Base-by-base conservation (phyloP, 2,888 invertebrate genomes). In the Physocephala rufipes region DNA sequence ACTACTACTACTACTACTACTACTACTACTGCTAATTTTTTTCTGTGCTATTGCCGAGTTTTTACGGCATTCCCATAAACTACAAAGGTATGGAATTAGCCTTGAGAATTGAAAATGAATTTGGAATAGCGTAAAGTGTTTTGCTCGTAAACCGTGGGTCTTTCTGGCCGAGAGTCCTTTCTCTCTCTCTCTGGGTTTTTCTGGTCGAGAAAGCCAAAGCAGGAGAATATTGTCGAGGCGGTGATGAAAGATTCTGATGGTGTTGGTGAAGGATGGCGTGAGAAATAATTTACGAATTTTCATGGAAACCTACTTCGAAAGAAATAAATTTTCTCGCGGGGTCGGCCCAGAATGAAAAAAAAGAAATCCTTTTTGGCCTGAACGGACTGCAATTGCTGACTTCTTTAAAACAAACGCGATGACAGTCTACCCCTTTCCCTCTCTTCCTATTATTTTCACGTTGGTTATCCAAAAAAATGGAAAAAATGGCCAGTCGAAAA, bases 251-350 rank as follows among this genome's bases (percentile, higher is more conserved):
- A 36, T n/a, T n/a, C n/a, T n/a, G n/a, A n/a, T n/a, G n/a, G n/a
- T n/a, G n/a, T n/a, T 36, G 36, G 36, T 36, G 36, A 55, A 55
- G 28, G 28, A 24, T 55, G 13, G 28, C 16, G 26, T 19, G 26
- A 16, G 45, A 63, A 63, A 63, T 19, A 63, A 75, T 74, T 73
- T 73, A 73, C 70, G 70, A 74, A 74, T 71, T 51, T 55, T 71
- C 45, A 64, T 67, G 36, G 59, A 36, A 71, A 66, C 47, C 70
- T 28, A 49, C 69, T 65, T 67, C n/a, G 49, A 70, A 70, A 71
- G 71, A 71, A 47, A 71, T 47, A 49, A 63, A 63, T 63, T 21
- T 47, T 63, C 30, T 63, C 45, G 16, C 24, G 13, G 47, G 26
- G 55, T 55, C 36, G 36, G 36, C 36, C 36, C n/a, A n/a, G n/a